phyloP scores from a whole-genome alignment of 2,888 invertebrate genomes.

The Herminia tarsipennalis region DNA sequence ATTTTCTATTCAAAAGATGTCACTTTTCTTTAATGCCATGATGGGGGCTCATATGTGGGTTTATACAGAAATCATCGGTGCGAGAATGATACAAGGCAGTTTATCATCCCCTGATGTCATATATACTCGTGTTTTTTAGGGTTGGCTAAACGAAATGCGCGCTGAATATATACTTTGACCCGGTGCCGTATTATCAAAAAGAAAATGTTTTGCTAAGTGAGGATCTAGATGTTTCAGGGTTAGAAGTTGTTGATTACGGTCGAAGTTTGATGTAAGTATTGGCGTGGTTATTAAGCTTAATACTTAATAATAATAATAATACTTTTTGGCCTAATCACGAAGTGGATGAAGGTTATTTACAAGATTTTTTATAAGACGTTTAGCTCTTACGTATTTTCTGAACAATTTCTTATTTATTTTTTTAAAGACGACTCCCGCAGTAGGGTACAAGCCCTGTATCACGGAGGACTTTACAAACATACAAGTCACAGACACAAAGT shows the following conservation, averaged over 20 bases:
- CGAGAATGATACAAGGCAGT: constrained; percentile 60
- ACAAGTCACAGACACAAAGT: no score
- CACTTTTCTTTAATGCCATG: constrained; percentile 40
- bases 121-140: constrained; percentile 52
- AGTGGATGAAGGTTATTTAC: no score
- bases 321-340: no score
- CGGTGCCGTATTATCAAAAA: constrained; percentile 4
- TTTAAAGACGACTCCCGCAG: no score
- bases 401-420: no score
- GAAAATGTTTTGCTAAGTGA: constrained; percentile 16
- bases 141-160: constrained; percentile 35
- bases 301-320: no score
- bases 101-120: constrained; percentile 64
- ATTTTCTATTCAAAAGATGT: constrained; percentile 38
- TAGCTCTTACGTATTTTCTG: no score
- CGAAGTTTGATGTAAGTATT: neutral
- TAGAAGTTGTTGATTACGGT: neutral
- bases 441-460: no score
- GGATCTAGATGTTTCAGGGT: neutral
- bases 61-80: constrained; percentile 52
- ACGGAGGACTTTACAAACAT: no score
- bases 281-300: no score
- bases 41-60: constrained; percentile 34
- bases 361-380: no score
- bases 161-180: constrained; percentile 31